These are phyloP conservation scores for Passer montanus DNA, from an alignment of 2,113 vertebrate species.

Conservation along the genomic window DNA sequence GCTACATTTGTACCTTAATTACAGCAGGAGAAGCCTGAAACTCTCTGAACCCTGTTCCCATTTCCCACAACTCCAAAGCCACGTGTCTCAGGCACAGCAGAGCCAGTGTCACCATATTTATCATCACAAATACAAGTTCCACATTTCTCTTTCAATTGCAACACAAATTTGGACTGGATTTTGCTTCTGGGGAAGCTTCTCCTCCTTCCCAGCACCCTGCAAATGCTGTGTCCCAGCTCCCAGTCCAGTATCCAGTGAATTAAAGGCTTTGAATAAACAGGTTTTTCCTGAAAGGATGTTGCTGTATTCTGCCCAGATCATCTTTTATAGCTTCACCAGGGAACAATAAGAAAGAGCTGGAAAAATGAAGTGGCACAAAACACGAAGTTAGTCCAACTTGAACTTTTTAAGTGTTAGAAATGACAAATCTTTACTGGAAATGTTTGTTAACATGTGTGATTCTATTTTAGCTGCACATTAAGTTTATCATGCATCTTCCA, in stretches of 20 bases:
- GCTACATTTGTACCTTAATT: not conserved
- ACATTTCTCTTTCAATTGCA: not conserved
- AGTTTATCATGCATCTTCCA: not conserved
- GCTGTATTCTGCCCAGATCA: conserved; percentile 34
- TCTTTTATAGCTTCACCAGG: conserved; percentile 40
- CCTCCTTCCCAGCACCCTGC: not conserved
- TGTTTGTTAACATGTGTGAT: not conserved
- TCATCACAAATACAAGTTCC: not conserved
- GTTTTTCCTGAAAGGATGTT: conserved; percentile 73
- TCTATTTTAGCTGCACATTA: not conserved
- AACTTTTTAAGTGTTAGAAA: not conserved
- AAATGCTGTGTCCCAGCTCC: conserved; percentile 30
- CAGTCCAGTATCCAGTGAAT: conserved; percentile 26
- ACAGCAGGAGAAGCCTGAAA: not conserved
- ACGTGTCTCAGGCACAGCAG: not conserved
- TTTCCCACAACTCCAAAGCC: not conserved
- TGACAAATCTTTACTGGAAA: not conserved
- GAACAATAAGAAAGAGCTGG: conserved; percentile 27
- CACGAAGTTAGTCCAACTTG: not conserved
- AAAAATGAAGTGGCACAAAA: conserved; percentile 12
- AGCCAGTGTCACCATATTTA: not conserved
- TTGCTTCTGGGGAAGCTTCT: not conserved
- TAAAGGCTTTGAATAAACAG: conserved; percentile 62
- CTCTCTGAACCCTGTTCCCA: not conserved
- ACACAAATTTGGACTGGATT: conserved; percentile 9